Base-by-base conservation (phyloP, 2,797 vertebrate genomes). In the Microcaecilia unicolor region DNA sequence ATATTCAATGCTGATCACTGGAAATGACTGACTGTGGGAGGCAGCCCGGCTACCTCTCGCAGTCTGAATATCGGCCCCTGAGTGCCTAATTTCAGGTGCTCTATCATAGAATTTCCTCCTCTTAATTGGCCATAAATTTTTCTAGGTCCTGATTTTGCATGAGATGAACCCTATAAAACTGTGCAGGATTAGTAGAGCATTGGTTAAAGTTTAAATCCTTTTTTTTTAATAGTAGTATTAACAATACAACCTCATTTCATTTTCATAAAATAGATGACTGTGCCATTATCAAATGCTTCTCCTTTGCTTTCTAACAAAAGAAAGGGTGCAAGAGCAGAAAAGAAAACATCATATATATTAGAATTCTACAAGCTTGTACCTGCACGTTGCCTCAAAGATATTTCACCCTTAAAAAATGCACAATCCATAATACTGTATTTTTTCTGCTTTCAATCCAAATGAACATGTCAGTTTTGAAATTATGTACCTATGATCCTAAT, bases 291-390 rank as follows among this genome's bases (percentile, higher is more conserved):
- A 81, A 77, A 64, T 64, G 75, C 63, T 57, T 67, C 43, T 56
- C 65, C 70, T 74, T 65, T 74, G 67, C 80, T 81, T 77, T 80
- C 74, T 78, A 81, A 79, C 65, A 77, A 76, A 70, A 56, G 64
- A 54, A 27, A 35, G 37, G 23, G 60, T 69, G 71, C 44, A 53
- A 39, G 51, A 37, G 39, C 43, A 41, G 44, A 61, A 74, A 68
- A 66, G 61, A 70, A 72, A 76, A 68, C 29, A 46, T 64, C 66
- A 46, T 30, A 53, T 31, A 54, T 58, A 18, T 23, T 48, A 26
- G 57, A 38, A 38, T 46, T 67, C 29, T 44, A 42, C 37, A 52
- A 61, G 34, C 37, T 67, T 59, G 60, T 61, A 67, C 23, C 57
- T 72, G 57, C 46, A 53, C 17, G 31, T 26, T 51, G 65, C 45